These are phyloP conservation scores for Ctena decussata DNA, from an alignment of 2,888 invertebrate genomes.

Conservation along the genomic window DNA sequence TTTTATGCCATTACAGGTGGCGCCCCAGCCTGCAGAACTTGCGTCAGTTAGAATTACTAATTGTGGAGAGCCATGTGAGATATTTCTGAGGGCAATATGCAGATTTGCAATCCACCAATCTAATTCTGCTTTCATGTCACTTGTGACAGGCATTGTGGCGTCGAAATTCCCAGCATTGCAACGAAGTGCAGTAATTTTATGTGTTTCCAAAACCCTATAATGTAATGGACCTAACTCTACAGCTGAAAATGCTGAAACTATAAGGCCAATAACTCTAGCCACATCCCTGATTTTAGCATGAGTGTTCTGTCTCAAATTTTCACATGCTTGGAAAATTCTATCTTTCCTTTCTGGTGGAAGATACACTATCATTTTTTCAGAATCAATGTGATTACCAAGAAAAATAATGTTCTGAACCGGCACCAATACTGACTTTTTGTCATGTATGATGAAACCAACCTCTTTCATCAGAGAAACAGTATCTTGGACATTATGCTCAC, in stretches of 20 bases:
- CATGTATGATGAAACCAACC: conserved; percentile 16
- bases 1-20: neutral
- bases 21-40: conserved; percentile 15
- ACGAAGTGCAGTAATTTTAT: neutral
- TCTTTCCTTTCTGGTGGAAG: neutral
- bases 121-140: neutral
- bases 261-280: conserved; percentile 8
- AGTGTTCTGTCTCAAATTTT: no score
- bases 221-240: conserved; percentile 19
- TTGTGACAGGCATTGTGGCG: neutral
- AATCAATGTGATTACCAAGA: conserved; percentile 44
- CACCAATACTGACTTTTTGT: conserved; percentile 26
- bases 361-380: conserved; percentile 15
- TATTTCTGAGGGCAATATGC: neutral
- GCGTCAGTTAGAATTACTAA: conserved; percentile 16
- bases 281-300: no score
- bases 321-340: no score
- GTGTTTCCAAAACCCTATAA: neutral
- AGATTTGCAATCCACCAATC: conserved; percentile 25
- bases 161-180: conserved; percentile 1
- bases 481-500: no score
- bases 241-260: conserved; percentile 17
- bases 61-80: neutral
- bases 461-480: no score
- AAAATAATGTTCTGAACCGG: conserved; percentile 10